Percentiles rank a stretch among this genome's conserved stretches.
These are phyloP conservation scores for Ptychoptera albimana DNA, from an alignment of 2,888 invertebrate genomes.

Conservation along the genomic window DNA sequence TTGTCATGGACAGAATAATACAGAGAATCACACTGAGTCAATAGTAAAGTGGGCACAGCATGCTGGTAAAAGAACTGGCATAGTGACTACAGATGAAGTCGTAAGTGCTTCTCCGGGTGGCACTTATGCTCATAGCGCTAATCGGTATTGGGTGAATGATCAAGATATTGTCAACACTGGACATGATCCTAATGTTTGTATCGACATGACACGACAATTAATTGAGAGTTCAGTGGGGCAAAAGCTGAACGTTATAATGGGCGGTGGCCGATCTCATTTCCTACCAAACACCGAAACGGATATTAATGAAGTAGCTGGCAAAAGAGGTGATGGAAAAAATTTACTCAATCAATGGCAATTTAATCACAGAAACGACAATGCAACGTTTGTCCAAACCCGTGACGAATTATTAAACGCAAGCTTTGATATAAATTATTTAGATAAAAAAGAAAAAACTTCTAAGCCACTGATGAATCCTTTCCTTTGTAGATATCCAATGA, in stretches of 20 bases:
- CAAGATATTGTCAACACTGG: constrained; percentile 34
- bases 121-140: constrained; percentile 54
- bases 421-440: neutral
- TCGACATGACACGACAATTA: constrained; percentile 59
- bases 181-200: constrained; percentile 36
- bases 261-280: constrained; percentile 57
- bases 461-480: constrained; percentile 6
- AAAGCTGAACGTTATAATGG: constrained; percentile 53
- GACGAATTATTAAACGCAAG: constrained; percentile 38
- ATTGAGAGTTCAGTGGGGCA: constrained; percentile 48
- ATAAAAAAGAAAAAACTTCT: constrained; percentile 3
- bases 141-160: constrained; percentile 60
- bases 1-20: constrained; percentile 43
- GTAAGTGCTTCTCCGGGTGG: constrained; percentile 70
- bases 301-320: constrained; percentile 32
- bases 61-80: constrained; percentile 43
- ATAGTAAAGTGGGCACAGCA: constrained; percentile 56
- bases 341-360: constrained; percentile 50
- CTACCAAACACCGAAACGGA: constrained; percentile 38
- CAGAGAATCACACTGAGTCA: constrained; percentile 43
- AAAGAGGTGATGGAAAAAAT: constrained; percentile 43
- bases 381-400: constrained; percentile 46
- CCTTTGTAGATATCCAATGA: constrained; percentile 25
- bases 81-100: constrained; percentile 62
- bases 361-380: constrained; percentile 23